Evolutionary conservation across 1,140 invertebrate species (phyloP), one percentile per base, ranked within the genome.

Genomic region (Polypedilum vanderplanki): DNA sequence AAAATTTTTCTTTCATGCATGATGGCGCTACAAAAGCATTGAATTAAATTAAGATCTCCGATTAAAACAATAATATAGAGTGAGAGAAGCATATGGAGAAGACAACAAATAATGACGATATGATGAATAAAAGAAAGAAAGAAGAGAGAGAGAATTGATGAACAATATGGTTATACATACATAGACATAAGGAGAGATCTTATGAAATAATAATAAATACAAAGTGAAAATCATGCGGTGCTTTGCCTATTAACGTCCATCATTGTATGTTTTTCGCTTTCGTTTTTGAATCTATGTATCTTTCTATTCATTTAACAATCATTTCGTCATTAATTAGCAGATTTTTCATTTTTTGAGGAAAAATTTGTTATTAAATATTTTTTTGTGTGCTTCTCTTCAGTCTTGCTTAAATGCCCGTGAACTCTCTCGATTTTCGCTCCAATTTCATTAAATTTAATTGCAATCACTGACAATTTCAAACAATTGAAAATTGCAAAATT

Each of bases 41-140:
- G 65, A 70, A 70, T 70, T 70, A 70, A 70, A 70, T 70, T 18
- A 70, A 70, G 20, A 70, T 70, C 65, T 70, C 46, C 12, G 65
- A 70, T 70, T 70, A 70, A 70, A 70, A 70, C 65, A 70, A 70
- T 22, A 70, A 70, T 18, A 20, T 10, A 70, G 65, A 70, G 17
- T 18, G 9, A 18, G 65, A 22, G 24, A 33, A 33, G 24, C 24
- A 33, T 33, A 33, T 33, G 24, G 5, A 33, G 24, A 33, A 33
- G 24, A 33, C 1, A 33, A 33, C 24, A 5, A 33, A 33, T 33
- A 33, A 33, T 33, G 24, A 33, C 24, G 24, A 33, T 33, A 33
- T 33, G 24, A 33, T 33, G 24, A 33, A 33, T 33, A 33, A 33
- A 33, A 33, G 24, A 33, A 33, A 33, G 24, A 33, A 20, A n/a